A percentile compares a stretch with the other conserved stretches of the same genome.
These are phyloP conservation scores for Dolomedes plantarius DNA, from an alignment of 2,888 invertebrate species.

Conservation along the genomic window DNA sequence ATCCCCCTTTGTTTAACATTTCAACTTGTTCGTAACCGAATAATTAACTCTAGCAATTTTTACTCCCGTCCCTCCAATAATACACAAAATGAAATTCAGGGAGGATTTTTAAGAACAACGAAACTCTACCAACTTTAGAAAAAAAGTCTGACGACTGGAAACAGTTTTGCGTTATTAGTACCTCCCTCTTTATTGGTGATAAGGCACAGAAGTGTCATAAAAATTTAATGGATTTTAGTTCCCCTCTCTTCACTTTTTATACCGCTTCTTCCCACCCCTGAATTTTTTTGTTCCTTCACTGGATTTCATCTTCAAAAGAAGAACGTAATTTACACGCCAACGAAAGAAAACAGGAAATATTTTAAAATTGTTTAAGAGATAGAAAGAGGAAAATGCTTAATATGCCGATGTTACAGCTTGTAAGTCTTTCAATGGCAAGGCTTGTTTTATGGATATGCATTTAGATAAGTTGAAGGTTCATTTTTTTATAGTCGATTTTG, in stretches of 20 bases:
- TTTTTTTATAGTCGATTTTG: background rate
- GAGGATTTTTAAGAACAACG: constrained; percentile 24
- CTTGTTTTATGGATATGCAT: constrained; percentile 13
- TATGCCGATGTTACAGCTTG: constrained; percentile 13
- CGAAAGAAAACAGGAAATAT: constrained; percentile 54
- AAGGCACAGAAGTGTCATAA: constrained; percentile 61
- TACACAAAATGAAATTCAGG: constrained; percentile 32
- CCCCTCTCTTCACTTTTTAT: constrained; percentile 38
- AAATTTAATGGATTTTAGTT: constrained; percentile 60
- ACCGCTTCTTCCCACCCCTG: constrained; percentile 9
- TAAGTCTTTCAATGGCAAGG: constrained; percentile 3
- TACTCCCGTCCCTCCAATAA: constrained; percentile 15
- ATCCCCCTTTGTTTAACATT: too few relatives aligned
- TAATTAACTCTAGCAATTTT: too few relatives aligned
- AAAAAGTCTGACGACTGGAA: constrained; percentile 37
- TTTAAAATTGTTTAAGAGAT: constrained; percentile 52
- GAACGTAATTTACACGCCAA: constrained; percentile 36
- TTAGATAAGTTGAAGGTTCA: constrained; percentile 34
- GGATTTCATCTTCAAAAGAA: constrained; percentile 36
- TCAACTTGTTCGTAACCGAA: too few relatives aligned
- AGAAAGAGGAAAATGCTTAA: constrained; percentile 29
- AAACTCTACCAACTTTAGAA: too few relatives aligned
- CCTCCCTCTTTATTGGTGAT: constrained; percentile 68
- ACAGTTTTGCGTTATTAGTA: constrained; percentile 68
- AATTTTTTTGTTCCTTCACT: background rate